phyloP scores from a whole-genome alignment of 2,797 vertebrate species.

The Alexandromys oeconomus region DNA sequence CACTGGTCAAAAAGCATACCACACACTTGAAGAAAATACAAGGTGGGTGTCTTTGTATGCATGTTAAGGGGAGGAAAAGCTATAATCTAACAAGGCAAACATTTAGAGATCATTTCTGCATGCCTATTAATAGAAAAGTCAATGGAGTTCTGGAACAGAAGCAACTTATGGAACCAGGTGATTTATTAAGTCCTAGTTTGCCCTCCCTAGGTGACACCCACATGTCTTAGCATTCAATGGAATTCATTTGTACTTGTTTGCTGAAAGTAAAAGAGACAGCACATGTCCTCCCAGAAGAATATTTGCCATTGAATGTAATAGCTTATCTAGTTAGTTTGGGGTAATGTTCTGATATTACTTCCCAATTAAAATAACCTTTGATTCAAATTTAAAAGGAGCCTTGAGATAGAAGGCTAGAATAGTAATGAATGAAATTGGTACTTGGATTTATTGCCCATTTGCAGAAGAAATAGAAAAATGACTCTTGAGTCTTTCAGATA shows the following conservation, averaged over 20 bases:
- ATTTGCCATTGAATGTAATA: background rate
- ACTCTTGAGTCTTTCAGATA: background rate
- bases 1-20: background rate
- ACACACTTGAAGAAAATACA: background rate
- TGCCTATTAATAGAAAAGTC: background rate
- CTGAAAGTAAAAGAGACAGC: background rate
- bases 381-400: background rate
- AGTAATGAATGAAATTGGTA: background rate
- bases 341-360: background rate
- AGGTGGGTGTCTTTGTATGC: background rate
- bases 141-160: background rate
- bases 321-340: background rate
- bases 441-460: background rate
- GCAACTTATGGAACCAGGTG: background rate
- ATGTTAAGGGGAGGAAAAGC: background rate
- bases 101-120: background rate
- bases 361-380: background rate
- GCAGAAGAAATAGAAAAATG: background rate
- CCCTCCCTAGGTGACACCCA: background rate
- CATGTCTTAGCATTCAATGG: background rate
- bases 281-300: background rate
- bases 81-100: background rate
- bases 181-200: conserved; percentile 46
- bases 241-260: conserved; percentile 4
- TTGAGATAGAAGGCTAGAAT: background rate